These are phyloP conservation scores for Melanotaenia duboulayi DNA, from an alignment of 2,113 vertebrate species.

Conservation along the genomic window DNA sequence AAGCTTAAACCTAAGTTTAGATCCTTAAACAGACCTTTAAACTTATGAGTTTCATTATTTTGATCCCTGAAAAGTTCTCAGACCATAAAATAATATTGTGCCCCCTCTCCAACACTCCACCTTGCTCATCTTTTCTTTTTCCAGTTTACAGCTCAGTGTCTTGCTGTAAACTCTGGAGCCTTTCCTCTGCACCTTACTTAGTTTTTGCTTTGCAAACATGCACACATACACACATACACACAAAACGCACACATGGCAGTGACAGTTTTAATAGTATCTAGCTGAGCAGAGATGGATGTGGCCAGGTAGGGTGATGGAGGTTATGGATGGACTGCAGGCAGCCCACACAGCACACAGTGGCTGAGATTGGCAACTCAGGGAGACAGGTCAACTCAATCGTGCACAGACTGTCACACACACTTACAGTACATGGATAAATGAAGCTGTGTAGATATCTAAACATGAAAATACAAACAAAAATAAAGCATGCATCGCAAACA, in stretches of 20 bases:
- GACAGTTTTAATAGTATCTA: no score
- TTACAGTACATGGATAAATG: background rate
- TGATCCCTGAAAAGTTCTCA: background rate
- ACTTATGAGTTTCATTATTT: no score
- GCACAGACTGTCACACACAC: no score
- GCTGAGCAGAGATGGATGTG: no score
- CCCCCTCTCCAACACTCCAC: background rate
- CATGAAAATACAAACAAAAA: background rate
- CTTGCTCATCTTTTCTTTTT: slow-evolving; percentile 63
- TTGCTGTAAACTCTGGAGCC: slow-evolving; percentile 88
- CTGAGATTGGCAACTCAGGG: no score
- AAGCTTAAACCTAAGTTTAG: no score
- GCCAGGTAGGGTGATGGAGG: no score
- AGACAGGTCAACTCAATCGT: no score
- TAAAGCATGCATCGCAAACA: background rate
- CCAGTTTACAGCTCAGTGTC: slow-evolving; percentile 88
- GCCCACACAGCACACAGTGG: no score
- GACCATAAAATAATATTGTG: background rate
- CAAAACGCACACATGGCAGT: no score
- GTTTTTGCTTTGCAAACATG: slow-evolving; percentile 28
- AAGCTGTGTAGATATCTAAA: background rate
- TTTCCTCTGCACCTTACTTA: slow-evolving; percentile 67
- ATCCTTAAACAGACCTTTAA: no score
- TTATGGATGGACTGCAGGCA: no score
- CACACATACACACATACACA: slow-evolving; percentile 3